These are phyloP conservation scores for Nasua narica DNA, from an alignment of 2,797 vertebrate genomes.

Conservation along the genomic window DNA sequence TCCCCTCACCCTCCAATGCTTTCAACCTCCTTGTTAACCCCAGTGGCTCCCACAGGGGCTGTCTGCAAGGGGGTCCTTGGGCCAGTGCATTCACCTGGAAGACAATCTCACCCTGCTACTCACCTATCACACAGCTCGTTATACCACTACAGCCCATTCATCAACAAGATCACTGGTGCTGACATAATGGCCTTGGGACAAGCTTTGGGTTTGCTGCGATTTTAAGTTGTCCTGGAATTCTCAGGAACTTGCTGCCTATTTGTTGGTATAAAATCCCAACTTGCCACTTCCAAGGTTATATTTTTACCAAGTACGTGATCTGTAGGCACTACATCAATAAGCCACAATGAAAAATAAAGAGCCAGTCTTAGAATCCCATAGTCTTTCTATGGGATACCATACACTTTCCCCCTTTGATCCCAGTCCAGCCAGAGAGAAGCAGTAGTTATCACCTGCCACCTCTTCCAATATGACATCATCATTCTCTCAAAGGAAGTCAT, in stretches of 20 bases:
- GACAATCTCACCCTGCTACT: too few species aligned
- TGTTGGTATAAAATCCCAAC: background rate
- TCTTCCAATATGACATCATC: too few species aligned
- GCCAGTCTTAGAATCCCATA: background rate
- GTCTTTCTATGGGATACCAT: background rate
- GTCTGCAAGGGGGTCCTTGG: background rate
- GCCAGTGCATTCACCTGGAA: background rate
- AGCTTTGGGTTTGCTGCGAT: background rate
- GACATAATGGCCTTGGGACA: background rate
- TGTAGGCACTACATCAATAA: background rate
- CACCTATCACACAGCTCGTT: background rate
- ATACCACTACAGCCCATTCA: background rate
- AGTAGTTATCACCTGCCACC: too few species aligned
- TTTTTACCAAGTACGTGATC: background rate
- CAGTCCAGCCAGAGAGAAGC: background rate
- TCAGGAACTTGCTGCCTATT: background rate
- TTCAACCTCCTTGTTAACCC: background rate
- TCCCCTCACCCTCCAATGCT: background rate
- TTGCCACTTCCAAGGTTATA: background rate
- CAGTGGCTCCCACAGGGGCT: background rate
- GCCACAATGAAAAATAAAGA: background rate
- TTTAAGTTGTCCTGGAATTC: background rate
- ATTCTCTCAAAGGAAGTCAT: background rate
- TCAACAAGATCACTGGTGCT: background rate
- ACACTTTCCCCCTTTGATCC: background rate